Conservation (phyloP, 1,140 invertebrate species). For the Anastrepha ludens region DNA sequence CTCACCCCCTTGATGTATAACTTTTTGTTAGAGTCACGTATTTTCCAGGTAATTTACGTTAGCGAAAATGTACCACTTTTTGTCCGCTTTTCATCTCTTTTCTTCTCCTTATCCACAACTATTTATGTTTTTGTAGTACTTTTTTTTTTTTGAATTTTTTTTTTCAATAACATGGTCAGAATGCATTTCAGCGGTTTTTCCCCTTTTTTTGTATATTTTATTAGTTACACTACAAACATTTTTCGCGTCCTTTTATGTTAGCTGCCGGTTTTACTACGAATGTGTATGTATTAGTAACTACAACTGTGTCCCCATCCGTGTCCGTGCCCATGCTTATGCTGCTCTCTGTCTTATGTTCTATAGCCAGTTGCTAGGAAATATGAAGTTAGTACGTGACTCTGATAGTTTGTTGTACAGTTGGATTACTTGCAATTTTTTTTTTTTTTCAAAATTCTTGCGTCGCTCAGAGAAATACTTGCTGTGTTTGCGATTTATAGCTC, state of each 20-base stretch:
- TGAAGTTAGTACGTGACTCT: conserved; percentile 13
- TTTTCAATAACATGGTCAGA: not conserved
- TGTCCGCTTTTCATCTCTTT: not conserved
- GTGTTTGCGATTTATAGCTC: conserved; percentile 19
- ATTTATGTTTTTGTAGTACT: not conserved
- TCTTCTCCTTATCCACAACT: not conserved
- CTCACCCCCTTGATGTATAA: not conserved
- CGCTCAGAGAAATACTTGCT: conserved; percentile 12
- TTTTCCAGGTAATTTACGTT: conserved; percentile 51
- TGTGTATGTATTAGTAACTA: not conserved
- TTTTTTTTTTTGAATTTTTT: not conserved
- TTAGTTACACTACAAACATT: conserved; percentile 7
- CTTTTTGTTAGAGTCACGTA: conserved; percentile 48
- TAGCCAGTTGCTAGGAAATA: not conserved
- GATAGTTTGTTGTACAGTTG: conserved; percentile 7
- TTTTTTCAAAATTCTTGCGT: not conserved
- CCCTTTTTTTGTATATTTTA: not conserved
- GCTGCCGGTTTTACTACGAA: not conserved
- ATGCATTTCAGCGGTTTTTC: conserved; percentile 4
- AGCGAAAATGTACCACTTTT: conserved; percentile 34
- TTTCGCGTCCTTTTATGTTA: not conserved
- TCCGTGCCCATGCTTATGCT: not conserved
- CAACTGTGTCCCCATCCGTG: too few relatives aligned
- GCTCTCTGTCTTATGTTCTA: not conserved
- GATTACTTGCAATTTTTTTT: not conserved